phyloP scores from a whole-genome alignment of 2,888 invertebrate species.

The Corbicula japonica region DNA sequence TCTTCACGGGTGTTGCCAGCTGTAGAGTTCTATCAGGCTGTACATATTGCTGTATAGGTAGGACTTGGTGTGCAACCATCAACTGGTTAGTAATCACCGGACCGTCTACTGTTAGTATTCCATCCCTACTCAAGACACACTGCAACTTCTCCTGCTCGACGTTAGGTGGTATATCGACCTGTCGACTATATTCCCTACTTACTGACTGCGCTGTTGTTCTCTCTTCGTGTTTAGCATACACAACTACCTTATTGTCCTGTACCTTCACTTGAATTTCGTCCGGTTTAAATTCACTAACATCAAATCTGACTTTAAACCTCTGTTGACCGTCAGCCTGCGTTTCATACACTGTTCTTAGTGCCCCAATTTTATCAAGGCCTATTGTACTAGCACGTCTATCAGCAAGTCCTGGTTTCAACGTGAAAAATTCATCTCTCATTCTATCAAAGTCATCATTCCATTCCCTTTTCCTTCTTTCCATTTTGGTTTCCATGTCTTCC shows the following conservation, averaged over 20 bases:
- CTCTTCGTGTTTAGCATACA: conserved; percentile 81
- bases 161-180: conserved; percentile 82
- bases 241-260: conserved; percentile 81
- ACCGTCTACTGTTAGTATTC: conserved; percentile 82
- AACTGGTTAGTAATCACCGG: conserved; percentile 72
- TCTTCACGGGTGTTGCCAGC: conserved; percentile 80
- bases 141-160: conserved; percentile 81
- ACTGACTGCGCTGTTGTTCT: conserved; percentile 77
- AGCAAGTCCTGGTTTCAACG: conserved; percentile 82
- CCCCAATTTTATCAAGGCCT: conserved; percentile 74
- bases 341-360: conserved; percentile 77
- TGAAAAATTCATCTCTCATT: conserved; percentile 85
- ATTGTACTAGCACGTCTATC: conserved; percentile 71
- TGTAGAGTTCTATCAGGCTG: conserved; percentile 70
- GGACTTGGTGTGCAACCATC: conserved; percentile 69
- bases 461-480: conserved; percentile 80
- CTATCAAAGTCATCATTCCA: conserved; percentile 84
- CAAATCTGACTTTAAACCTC: conserved; percentile 81
- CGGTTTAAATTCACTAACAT: conserved; percentile 83
- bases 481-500: conserved; percentile 81
- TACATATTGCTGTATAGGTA: conserved; percentile 75
- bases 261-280: conserved; percentile 84
- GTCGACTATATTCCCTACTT: conserved; percentile 82
- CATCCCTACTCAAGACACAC: conserved; percentile 82
- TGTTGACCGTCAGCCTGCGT: conserved; percentile 77